A percentile compares a stretch with the other conserved stretches of the same genome.
These are phyloP conservation scores for Merops nubicus DNA, from an alignment of 2,113 vertebrate species.

Conservation along the genomic window DNA sequence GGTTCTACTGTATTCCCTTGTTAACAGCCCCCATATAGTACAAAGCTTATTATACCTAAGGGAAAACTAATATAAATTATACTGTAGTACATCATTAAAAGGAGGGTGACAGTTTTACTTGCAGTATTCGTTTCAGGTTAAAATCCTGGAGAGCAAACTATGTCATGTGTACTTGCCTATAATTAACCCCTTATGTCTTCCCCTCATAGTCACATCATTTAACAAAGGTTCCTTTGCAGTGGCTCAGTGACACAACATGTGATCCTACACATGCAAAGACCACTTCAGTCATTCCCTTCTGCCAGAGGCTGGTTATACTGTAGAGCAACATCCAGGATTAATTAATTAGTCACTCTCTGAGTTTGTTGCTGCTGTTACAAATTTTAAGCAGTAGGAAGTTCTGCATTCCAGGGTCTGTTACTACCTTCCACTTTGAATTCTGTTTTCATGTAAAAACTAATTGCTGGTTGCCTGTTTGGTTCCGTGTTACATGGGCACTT, in stretches of 20 bases:
- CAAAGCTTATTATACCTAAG: conserved; percentile 21
- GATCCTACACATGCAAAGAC: background rate
- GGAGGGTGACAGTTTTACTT: conserved; percentile 24
- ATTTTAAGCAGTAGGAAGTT: background rate
- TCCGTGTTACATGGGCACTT: background rate
- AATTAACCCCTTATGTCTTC: conserved; percentile 31
- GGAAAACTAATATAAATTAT: conserved; percentile 31
- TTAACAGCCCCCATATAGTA: conserved; percentile 5
- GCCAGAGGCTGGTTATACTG: background rate
- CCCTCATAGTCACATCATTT: background rate
- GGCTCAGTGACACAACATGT: background rate
- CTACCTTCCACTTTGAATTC: background rate
- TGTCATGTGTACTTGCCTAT: background rate
- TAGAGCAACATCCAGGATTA: background rate
- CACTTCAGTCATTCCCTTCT: background rate
- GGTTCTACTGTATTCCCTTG: conserved; percentile 33
- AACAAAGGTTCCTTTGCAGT: background rate
- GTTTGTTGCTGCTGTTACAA: background rate
- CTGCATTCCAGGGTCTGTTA: background rate
- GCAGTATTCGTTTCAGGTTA: conserved; percentile 36
- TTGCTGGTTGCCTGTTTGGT: background rate
- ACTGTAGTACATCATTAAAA: conserved; percentile 6
- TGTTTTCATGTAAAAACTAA: background rate
- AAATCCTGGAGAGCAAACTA: conserved; percentile 19
- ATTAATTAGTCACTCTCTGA: conserved; percentile 6